Base-by-base conservation (phyloP, 1,140 invertebrate genomes). In the Chrysomallon squamiferum region DNA sequence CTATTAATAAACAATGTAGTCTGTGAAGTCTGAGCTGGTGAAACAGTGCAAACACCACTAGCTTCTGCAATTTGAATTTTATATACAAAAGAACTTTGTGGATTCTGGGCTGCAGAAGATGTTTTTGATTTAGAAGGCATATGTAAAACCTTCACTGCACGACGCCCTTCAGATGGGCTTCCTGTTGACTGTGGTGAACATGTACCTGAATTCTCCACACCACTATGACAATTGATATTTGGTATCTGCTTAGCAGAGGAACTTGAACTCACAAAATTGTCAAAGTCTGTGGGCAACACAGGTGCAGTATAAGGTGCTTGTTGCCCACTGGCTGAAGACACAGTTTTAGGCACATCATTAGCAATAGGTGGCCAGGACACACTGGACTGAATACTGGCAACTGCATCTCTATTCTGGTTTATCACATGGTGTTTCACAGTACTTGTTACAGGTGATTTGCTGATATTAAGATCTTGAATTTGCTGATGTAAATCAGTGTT, bases 221-320 rank as follows among this genome's bases (percentile, higher is more conserved):
- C 50, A 27, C 50, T 30, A 27, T 54, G 29, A 54, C 50, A 54
- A 27, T 54, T 54, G 50, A 54, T 54, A 54, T 54, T 54, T 27
- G 50, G 50, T 25, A 54, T 54, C 29, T 54, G 50, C 25, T 30
- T 25, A 30, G 50, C 35, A 38, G 50, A 54, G 22, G 50, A 25
- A 27, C 29, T 54, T 54, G n/a, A 13, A 15, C 25, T 25, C 18
- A 54, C 50, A 7, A 54, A 54, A 54, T 18, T 18, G 25, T 25
- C 25, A 20, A 54, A 54, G 50, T 54, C 50, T 54, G 15, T 25
- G 50, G 50, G 50, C 50, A 54, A 54, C 29, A 54, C 50, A 25
- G 50, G 50, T 54, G 50, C 50, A 22, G 50, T 54, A 13, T 27
- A 18, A 54, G 50, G 50, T 3, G 25, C 22, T 20, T 54, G 50